These are phyloP conservation scores for Anguilla rostrata DNA, from an alignment of 2,113 vertebrate species.

Conservation along the genomic window DNA sequence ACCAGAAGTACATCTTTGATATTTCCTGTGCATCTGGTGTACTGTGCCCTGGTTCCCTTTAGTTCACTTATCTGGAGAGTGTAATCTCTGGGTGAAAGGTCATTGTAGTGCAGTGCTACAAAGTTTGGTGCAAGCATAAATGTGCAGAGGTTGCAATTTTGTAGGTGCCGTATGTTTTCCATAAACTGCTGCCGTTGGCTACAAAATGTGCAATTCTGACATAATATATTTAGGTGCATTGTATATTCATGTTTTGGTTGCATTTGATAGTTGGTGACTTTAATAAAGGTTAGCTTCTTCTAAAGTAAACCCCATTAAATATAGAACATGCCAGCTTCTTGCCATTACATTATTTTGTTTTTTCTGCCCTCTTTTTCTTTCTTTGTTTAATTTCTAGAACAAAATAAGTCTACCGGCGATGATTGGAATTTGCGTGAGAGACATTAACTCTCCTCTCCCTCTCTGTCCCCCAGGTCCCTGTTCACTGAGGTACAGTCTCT, in stretches of 20 bases:
- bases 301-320: neutral
- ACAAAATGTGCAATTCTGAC: neutral
- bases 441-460: neutral
- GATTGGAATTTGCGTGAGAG: too few species aligned
- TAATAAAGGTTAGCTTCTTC: neutral
- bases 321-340: neutral
- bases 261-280: neutral
- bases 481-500: conserved; percentile 91
- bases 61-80: neutral
- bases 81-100: neutral
- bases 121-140: neutral
- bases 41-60: neutral
- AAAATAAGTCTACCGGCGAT: too few species aligned
- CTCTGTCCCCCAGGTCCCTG: conserved; percentile 71
- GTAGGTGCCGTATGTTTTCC: neutral
- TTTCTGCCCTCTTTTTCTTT: too few species aligned
- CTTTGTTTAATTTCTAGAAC: too few species aligned
- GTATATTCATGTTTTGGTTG: neutral
- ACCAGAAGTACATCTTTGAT: neutral
- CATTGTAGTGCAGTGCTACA: neutral
- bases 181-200: neutral
- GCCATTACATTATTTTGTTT: neutral
- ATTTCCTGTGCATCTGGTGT: neutral
- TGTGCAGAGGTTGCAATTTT: neutral
- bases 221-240: neutral